phyloP scores from a whole-genome alignment of 2,113 vertebrate species.

The Prochilodus magdalenae region DNA sequence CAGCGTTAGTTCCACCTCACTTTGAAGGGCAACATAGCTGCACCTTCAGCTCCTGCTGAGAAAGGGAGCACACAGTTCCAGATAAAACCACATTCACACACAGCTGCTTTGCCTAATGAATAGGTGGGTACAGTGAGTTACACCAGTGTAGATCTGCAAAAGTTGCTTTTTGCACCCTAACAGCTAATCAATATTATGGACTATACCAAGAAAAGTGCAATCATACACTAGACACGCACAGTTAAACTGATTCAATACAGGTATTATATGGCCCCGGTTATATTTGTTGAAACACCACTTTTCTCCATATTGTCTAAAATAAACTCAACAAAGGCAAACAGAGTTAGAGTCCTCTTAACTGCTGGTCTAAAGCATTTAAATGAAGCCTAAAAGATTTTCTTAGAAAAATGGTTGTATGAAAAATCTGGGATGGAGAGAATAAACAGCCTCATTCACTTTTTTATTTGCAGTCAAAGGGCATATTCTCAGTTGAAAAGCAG shows the following conservation, averaged over 20 bases:
- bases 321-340: not conserved
- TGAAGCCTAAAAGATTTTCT: no score
- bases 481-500: no score
- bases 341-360: not conserved
- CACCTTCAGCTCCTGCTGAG: not conserved
- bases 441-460: no score
- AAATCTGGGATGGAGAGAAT: no score
- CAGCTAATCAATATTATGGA: not conserved
- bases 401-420: no score
- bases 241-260: not conserved
- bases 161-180: not conserved
- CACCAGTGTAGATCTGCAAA: not conserved
- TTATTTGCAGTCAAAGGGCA: no score
- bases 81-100: not conserved
- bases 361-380: no score
- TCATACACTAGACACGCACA: not conserved
- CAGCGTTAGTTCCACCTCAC: conserved; percentile 67
- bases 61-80: not conserved
- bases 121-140: not conserved
- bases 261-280: not conserved
- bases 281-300: not conserved
- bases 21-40: conserved; percentile 56
- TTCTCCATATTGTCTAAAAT: not conserved
- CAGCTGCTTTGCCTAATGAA: not conserved
- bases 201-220: not conserved